phyloP scores from a whole-genome alignment of 2,797 vertebrate genomes.

The Ctenosaura bakeri region DNA sequence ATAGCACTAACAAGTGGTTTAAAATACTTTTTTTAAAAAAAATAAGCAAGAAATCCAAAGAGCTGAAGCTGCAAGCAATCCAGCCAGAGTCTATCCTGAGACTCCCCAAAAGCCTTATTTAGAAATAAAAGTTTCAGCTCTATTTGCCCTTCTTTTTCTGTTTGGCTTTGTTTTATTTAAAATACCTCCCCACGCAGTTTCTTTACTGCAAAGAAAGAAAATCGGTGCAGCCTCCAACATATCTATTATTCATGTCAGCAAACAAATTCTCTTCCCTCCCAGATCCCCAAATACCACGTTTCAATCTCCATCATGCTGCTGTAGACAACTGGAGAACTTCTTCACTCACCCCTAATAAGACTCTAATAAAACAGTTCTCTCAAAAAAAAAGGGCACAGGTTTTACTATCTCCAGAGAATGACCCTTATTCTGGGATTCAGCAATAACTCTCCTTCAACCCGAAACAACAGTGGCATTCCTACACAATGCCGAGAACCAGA shows the following conservation, averaged over 20 bases:
- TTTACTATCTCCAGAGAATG: conserved; percentile 44
- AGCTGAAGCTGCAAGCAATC: neutral
- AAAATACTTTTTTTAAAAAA: neutral
- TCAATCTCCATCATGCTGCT: conserved; percentile 12
- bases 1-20: neutral
- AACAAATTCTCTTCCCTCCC: conserved; percentile 40
- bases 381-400: conserved; percentile 51
- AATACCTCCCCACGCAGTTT: neutral
- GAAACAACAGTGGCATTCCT: conserved; percentile 55
- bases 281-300: conserved; percentile 41
- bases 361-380: conserved; percentile 32
- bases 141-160: conserved; percentile 7
- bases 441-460: conserved; percentile 35
- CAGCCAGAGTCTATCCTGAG: neutral
- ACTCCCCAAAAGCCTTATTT: neutral
- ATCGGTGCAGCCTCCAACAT: conserved; percentile 15
- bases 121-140: conserved; percentile 2
- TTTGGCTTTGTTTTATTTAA: conserved; percentile 33
- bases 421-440: conserved; percentile 17
- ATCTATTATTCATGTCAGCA: conserved; percentile 50
- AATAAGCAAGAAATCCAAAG: neutral
- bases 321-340: conserved; percentile 42
- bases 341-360: conserved; percentile 31
- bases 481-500: conserved; percentile 25
- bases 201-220: conserved; percentile 6